phyloP scores from a whole-genome alignment of 2,113 vertebrate species.

The Arenaria interpres region DNA sequence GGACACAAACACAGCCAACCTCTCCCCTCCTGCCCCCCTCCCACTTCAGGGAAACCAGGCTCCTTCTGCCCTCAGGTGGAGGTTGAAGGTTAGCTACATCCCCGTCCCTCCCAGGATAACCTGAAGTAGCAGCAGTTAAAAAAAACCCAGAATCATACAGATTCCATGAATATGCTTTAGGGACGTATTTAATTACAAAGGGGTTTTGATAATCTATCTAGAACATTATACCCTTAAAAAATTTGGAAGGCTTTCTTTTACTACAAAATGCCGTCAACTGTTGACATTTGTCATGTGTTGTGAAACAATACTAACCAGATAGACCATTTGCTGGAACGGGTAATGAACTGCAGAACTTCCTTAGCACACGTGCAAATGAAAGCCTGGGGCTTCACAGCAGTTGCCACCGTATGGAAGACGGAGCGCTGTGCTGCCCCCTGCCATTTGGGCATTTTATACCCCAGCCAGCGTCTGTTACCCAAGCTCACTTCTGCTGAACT shows the following conservation, averaged over 20 bases:
- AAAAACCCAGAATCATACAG: not conserved
- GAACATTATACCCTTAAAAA: not conserved
- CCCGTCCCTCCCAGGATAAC: not conserved
- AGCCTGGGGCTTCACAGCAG: not conserved
- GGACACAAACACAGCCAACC: not conserved
- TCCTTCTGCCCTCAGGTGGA: not conserved
- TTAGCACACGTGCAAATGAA: not conserved
- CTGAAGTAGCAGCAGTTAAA: not conserved
- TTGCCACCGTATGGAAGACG: accelerated
- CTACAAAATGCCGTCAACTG: not conserved
- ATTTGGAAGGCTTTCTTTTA: not conserved
- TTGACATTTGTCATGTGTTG: not conserved
- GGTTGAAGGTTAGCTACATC: not conserved
- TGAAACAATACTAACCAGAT: not conserved
- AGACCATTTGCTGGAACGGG: not conserved
- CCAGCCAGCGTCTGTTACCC: not conserved
- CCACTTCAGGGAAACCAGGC: not conserved
- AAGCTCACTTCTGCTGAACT: not conserved
- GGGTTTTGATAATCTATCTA: not conserved
- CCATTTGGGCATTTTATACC: not conserved
- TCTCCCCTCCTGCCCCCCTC: accelerated
- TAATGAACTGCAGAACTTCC: not conserved
- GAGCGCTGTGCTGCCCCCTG: too few species aligned
- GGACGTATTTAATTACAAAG: not conserved
- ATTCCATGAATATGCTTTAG: not conserved